Conservation (phyloP, 2,888 invertebrate species). For the Fragum whitleyi region DNA sequence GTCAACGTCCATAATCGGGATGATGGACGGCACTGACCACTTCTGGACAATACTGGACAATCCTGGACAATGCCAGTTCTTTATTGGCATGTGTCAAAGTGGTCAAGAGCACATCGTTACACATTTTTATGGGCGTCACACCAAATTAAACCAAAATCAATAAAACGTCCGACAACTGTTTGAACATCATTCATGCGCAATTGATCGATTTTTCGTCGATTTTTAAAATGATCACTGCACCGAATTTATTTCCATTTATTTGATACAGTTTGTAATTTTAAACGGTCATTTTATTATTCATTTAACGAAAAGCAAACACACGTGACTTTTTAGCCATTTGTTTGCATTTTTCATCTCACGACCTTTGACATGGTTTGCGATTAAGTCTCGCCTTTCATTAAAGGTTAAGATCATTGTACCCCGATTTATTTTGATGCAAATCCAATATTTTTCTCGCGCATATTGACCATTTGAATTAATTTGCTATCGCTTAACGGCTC, state of each 20-base stretch:
- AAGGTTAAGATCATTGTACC: not conserved
- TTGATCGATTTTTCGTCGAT: constrained; percentile 30
- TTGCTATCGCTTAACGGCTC: constrained; percentile 10
- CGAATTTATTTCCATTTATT: constrained; percentile 14
- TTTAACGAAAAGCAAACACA: constrained; percentile 25
- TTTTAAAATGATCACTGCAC: constrained; percentile 24
- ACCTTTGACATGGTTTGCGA: constrained; percentile 20
- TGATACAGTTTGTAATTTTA: constrained; percentile 25
- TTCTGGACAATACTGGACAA: constrained; percentile 19
- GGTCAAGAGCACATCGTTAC: constrained; percentile 26
- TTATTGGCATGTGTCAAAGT: constrained; percentile 26
- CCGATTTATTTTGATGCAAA: constrained; percentile 20
- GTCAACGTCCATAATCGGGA: constrained; percentile 7
- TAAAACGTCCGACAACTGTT: constrained; percentile 25
- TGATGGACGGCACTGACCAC: constrained; percentile 23
- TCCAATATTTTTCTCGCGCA: constrained; percentile 24
- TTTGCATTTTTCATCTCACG: constrained; percentile 23
- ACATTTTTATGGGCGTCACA: constrained; percentile 28
- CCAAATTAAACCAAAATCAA: constrained; percentile 32
- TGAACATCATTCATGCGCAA: constrained; percentile 30
- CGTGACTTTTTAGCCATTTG: constrained; percentile 14
- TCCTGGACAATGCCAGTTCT: constrained; percentile 7
- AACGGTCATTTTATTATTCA: constrained; percentile 22
- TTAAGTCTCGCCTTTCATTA: constrained; percentile 8
- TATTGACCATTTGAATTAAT: constrained; percentile 22